Percentiles rank a stretch among this genome's conserved stretches.
These are phyloP conservation scores for Drosophila ogumai DNA, from an alignment of 1,140 invertebrate species.

Conservation along the genomic window DNA sequence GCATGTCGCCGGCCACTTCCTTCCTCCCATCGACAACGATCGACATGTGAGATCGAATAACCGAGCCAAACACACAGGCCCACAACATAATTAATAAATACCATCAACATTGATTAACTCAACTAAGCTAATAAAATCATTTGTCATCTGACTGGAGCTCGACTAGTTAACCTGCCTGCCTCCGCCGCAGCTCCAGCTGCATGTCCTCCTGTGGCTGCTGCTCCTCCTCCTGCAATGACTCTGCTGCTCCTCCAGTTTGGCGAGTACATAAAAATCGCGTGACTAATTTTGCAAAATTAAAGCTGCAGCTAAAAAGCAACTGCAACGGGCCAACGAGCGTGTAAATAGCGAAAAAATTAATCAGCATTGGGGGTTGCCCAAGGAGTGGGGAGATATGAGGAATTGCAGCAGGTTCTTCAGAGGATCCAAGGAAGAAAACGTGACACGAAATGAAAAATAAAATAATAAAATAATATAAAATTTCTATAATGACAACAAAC, in stretches of 20 bases:
- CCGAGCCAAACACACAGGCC: constrained; percentile 48
- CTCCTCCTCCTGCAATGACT: constrained; percentile 4
- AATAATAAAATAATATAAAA: not conserved
- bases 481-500: not conserved
- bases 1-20: constrained; percentile 58
- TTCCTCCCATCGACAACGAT: constrained; percentile 47
- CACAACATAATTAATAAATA: constrained; percentile 84
- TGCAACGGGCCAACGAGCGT: constrained; percentile 72
- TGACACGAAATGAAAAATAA: constrained; percentile 28
- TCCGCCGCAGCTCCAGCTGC: not conserved
- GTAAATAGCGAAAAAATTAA: constrained; percentile 84
- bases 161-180: constrained; percentile 64
- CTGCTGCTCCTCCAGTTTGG: constrained; percentile 40
- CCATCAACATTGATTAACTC: constrained; percentile 84
- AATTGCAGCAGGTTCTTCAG: constrained; percentile 41
- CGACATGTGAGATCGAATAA: constrained; percentile 73
- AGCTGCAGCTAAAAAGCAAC: constrained; percentile 58
- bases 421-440: constrained; percentile 29
- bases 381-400: constrained; percentile 14
- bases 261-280: constrained; percentile 82
- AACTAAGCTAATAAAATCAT: constrained; percentile 84
- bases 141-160: constrained; percentile 80
- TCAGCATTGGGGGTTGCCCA: constrained; percentile 48
- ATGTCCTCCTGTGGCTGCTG: not conserved
- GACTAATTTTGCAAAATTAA: constrained; percentile 82